phyloP scores from a whole-genome alignment of 2,797 vertebrate genomes.

The Antennarius maculatus region DNA sequence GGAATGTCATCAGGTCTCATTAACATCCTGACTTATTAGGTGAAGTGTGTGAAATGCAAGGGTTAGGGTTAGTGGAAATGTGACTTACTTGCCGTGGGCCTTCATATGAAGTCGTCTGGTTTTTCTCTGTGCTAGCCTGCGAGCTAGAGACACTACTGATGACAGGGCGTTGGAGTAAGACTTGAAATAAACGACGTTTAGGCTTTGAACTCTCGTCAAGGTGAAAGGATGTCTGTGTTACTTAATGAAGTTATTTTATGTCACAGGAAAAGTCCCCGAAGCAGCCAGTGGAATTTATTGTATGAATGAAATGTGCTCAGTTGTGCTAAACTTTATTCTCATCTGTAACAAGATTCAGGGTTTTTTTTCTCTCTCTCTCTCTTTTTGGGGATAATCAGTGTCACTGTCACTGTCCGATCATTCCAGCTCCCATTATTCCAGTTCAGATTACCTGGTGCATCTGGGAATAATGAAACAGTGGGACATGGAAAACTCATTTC shows the following conservation, averaged over 20 bases:
- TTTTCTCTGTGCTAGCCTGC: slow-evolving; percentile 20
- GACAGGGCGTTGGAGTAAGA: slow-evolving; percentile 45
- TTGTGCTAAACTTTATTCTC: slow-evolving; percentile 60
- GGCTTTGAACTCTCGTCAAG: slow-evolving; percentile 51
- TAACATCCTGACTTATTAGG: slow-evolving; percentile 31
- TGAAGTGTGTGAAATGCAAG: slow-evolving; percentile 19
- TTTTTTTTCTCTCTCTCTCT: slow-evolving; percentile 30
- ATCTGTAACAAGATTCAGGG: slow-evolving; percentile 47
- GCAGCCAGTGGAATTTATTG: slow-evolving; percentile 24
- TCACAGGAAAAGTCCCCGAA: slow-evolving; percentile 46
- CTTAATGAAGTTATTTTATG: slow-evolving; percentile 57
- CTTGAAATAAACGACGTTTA: slow-evolving; percentile 35
- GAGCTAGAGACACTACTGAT: slow-evolving; percentile 29
- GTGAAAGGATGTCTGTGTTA: slow-evolving; percentile 52
- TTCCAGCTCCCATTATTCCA: slow-evolving; percentile 63
- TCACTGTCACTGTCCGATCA: slow-evolving; percentile 64
- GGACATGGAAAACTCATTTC: slow-evolving; percentile 79
- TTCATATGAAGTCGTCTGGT: slow-evolving; percentile 41
- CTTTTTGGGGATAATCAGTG: slow-evolving; percentile 65
- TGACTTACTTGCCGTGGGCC: slow-evolving; percentile 29
- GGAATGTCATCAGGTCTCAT: slow-evolving; percentile 27
- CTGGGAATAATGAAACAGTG: slow-evolving; percentile 78
- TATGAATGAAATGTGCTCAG: slow-evolving; percentile 56
- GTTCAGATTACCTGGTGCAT: slow-evolving; percentile 78
- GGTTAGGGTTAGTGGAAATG: slow-evolving; percentile 30